Evolutionary conservation across 92 coral and sea anemone species (phyloP).

Genomic region (Virgularia gustaviana): DNA sequence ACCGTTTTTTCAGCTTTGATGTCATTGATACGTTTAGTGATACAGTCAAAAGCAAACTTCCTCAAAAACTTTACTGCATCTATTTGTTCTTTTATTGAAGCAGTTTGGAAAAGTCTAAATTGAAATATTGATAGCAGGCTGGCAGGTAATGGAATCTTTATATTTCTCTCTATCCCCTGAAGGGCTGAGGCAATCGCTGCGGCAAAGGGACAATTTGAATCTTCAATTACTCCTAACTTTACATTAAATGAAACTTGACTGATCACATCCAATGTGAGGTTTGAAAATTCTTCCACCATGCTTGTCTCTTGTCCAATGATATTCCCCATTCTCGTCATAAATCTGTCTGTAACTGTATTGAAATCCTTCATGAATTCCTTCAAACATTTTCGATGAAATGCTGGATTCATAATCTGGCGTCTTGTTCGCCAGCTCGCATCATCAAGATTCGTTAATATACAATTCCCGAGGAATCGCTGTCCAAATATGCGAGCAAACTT

Average conservation of each 20-base stretch:
- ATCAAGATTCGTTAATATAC: slow-evolving; percentile 58
- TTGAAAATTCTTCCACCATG: slow-evolving; percentile 64
- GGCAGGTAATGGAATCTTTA: slow-evolving; percentile 42
- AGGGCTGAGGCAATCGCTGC: slow-evolving; percentile 47
- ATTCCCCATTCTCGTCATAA: slow-evolving; percentile 49
- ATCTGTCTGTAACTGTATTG: slow-evolving; percentile 59
- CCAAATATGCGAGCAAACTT: slow-evolving; percentile 40
- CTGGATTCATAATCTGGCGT: slow-evolving; percentile 69
- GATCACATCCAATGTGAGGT: slow-evolving; percentile 72
- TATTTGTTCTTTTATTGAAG: slow-evolving; percentile 40
- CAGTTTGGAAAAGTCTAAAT: slow-evolving; percentile 51
- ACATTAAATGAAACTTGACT: slow-evolving; percentile 83
- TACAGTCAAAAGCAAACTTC: slow-evolving; percentile 44
- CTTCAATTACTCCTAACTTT: slow-evolving; percentile 48
- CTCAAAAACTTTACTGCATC: slow-evolving; percentile 50
- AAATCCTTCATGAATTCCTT: slow-evolving; percentile 68
- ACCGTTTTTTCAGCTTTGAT: slow-evolving; percentile 24
- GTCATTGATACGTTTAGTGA: slow-evolving; percentile 27
- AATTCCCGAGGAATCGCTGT: slow-evolving; percentile 50
- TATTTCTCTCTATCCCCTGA: slow-evolving; percentile 41
- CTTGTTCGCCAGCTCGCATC: slow-evolving; percentile 63
- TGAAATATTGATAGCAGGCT: slow-evolving; percentile 4
- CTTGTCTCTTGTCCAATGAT: slow-evolving; percentile 42
- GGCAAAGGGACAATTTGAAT: slow-evolving; percentile 61
- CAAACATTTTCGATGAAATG: slow-evolving; percentile 73